Conservation (phyloP, 2,797 vertebrate species). For the Enoplosus armatus region DNA sequence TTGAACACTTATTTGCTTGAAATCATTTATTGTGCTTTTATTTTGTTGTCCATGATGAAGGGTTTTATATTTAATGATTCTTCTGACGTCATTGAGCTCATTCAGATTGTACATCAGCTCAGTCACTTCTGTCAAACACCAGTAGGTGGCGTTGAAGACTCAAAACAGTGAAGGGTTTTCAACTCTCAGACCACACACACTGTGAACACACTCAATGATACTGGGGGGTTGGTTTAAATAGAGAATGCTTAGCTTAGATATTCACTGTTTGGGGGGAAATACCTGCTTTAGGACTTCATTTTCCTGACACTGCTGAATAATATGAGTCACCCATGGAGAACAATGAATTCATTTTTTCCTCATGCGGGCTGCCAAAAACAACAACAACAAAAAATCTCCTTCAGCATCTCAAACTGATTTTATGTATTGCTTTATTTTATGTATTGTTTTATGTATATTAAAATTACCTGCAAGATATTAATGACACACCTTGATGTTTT, state of each 20-base stretch:
- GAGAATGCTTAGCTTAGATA: conserved; percentile 69
- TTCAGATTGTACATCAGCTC: not conserved
- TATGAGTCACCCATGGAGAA: conserved; percentile 54
- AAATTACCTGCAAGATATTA: not conserved
- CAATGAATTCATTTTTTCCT: conserved; percentile 35
- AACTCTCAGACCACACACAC: conserved; percentile 73
- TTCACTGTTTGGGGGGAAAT: conserved; percentile 64
- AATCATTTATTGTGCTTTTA: not conserved
- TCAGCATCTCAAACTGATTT: not conserved
- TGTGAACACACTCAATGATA: conserved; percentile 29
- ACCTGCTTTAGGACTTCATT: conserved; percentile 58
- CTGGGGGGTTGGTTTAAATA: conserved; percentile 58
- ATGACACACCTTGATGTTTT: conserved; percentile 2
- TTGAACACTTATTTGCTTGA: not conserved
- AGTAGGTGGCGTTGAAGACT: conserved; percentile 72
- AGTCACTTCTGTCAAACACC: conserved; percentile 17
- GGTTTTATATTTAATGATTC: not conserved
- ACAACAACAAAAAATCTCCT: not conserved
- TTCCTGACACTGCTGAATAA: conserved; percentile 49
- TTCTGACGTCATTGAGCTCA: not conserved
- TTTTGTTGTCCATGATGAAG: not conserved
- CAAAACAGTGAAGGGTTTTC: conserved; percentile 24
- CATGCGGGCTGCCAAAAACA: conserved; percentile 6
- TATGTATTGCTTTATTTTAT: conserved; percentile 10
- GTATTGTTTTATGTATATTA: too few species aligned